A percentile compares a stretch with the other conserved stretches of the same genome.
phyloP scores from a whole-genome alignment of 2,888 invertebrate species.

The Helobdella robusta region DNA sequence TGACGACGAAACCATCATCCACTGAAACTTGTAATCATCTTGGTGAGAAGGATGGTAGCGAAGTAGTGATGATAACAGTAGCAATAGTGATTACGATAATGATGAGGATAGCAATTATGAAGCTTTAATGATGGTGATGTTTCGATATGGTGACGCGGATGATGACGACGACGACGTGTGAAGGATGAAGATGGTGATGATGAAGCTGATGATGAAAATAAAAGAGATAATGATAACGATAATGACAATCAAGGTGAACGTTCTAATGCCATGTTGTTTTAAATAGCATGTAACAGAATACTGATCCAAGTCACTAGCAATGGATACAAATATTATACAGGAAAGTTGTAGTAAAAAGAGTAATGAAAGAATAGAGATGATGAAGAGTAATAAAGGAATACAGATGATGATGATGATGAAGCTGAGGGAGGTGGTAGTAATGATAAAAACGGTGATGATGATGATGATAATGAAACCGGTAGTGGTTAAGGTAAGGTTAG shows the following conservation, averaged over 20 bases:
- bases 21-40: constrained; percentile 70
- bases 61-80: constrained; percentile 9
- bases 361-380: too few relatives aligned
- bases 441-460: neutral
- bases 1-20: constrained; percentile 64
- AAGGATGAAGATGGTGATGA: constrained; percentile 7
- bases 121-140: constrained; percentile 12
- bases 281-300: too few relatives aligned
- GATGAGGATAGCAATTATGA: constrained; percentile 16
- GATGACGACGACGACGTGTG: neutral
- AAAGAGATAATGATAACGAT: neutral
- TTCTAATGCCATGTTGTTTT: too few relatives aligned
- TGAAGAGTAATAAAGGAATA: too few relatives aligned
- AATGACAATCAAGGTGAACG: too few relatives aligned
- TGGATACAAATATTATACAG: too few relatives aligned
- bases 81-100: neutral
- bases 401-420: neutral
- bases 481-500: neutral
- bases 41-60: neutral
- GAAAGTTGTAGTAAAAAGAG: too few relatives aligned
- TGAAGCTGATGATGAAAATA: constrained; percentile 4
- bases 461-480: neutral
- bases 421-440: neutral
- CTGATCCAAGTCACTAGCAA: too few relatives aligned
- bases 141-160: neutral